Evolutionary conservation across 2,888 invertebrate species (phyloP).

Genomic region (Euplexia lucipara): DNA sequence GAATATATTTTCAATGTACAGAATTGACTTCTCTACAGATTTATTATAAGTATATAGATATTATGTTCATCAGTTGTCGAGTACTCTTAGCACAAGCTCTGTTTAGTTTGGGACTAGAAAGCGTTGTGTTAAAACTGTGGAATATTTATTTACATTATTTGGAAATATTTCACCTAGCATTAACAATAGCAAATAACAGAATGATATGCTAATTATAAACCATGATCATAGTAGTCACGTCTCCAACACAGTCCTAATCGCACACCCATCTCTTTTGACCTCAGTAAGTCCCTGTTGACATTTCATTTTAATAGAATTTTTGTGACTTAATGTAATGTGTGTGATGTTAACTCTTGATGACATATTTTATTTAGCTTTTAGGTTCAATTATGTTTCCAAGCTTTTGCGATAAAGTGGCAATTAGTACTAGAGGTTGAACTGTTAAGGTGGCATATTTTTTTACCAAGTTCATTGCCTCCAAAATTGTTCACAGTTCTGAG

Average conservation of each 20-base stretch:
- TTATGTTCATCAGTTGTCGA: too few relatives aligned
- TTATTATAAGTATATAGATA: too few relatives aligned
- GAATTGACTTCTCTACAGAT: too few relatives aligned
- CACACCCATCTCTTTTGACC: conserved; percentile 62
- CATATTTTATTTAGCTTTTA: conserved; percentile 25
- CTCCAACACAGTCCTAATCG: conserved; percentile 65
- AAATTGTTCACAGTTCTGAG: conserved; percentile 15
- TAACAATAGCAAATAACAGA: conserved; percentile 26
- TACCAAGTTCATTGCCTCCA: conserved; percentile 29
- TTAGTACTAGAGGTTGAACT: conserved; percentile 32
- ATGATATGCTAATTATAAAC: conserved; percentile 18
- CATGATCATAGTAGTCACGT: conserved; percentile 70
- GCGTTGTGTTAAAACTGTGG: too few relatives aligned
- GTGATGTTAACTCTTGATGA: conserved; percentile 25
- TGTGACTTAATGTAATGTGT: conserved; percentile 35
- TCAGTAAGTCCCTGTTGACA: conserved; percentile 55
- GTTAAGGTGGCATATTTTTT: conserved; percentile 38
- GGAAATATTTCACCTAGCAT: background rate
- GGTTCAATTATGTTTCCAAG: conserved; percentile 21
- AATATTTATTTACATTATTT: too few relatives aligned
- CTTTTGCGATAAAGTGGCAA: conserved; percentile 30
- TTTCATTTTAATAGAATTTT: conserved; percentile 72
- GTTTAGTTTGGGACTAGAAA: too few relatives aligned
- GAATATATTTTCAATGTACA: too few relatives aligned
- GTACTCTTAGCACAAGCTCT: too few relatives aligned